Base-by-base conservation (phyloP, 2,113 vertebrate species). In the Strix aluco region DNA sequence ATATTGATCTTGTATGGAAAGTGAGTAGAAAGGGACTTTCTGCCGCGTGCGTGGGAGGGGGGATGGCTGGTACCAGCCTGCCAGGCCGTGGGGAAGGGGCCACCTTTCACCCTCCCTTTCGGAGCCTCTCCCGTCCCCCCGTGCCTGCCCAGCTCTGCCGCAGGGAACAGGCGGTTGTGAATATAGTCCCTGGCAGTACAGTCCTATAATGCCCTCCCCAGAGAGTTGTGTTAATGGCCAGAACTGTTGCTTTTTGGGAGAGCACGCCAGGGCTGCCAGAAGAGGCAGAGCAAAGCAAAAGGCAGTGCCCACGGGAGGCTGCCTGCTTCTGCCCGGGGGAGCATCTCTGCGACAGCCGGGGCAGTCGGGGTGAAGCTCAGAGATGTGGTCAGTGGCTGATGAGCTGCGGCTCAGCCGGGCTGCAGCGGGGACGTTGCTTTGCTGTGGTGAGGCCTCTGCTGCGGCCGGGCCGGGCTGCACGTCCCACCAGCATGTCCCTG, bases 11-110 rank as follows among this genome's bases (percentile, higher is more conserved):
- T 13, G 23, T 15, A 15, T 3, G 27, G 79, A 19, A 55, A 40
- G 52, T 2, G 59, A 36, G 15, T 4, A 38, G 58, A 38, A 67
- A 62, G 58, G 30, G 74, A 11, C 34, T 42, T 70, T 69, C 34
- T 42, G 21, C 5, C 0, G 0, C 9, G 27, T 5, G 30, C 9
- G 1, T 3, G 40, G 26, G 59, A 17, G 32, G 22, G 32, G 52
- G 32, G 40, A 1, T 12, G 71, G 47, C 36, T 62, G 72, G 34
- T 32, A 4, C 34, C 20, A 9, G 58, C 44, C 66, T 14, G 42
- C 42, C 11, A 1, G 5, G 57, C 0, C 1, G 3, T 17, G 42
- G 57, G 59, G 49, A 66, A 20, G 75, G 61, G 32, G 17, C 49
- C 34, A 26, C 69, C 13, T 16, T 18, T 22, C 8, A 3, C 5